Conservation (phyloP, 30 jellyfish, hydroid and myxozoan species). For the Euphysa ruthae region DNA sequence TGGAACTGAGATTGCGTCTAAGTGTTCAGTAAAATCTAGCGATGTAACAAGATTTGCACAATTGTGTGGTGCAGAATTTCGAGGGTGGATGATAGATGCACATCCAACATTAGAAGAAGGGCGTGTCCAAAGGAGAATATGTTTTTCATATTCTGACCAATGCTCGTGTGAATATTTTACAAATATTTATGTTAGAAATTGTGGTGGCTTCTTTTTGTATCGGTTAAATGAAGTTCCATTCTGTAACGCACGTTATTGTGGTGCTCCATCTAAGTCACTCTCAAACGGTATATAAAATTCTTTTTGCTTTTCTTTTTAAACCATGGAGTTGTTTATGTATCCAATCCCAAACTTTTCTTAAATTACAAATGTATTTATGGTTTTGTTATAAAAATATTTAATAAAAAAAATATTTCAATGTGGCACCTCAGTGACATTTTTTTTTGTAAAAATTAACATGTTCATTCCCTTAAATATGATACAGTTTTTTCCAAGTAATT, state of each 20-base stretch:
- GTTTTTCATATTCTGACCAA: constrained; percentile 46
- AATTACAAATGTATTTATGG: no score
- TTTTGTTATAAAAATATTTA: no score
- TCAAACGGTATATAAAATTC: constrained; percentile 13
- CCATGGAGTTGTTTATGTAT: no score
- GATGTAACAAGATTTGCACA: constrained; percentile 13
- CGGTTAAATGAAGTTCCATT: constrained; percentile 46
- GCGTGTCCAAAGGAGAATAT: constrained; percentile 43
- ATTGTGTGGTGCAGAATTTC: constrained; percentile 51
- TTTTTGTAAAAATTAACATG: no score
- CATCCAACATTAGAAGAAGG: constrained; percentile 57
- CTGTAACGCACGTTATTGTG: constrained; percentile 76
- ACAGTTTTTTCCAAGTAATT: no score
- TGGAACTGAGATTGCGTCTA: constrained; percentile 35
- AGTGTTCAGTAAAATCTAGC: constrained; percentile 18
- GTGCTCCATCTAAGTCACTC: constrained; percentile 26
- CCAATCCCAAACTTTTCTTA: no score
- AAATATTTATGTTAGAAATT: constrained; percentile 48
- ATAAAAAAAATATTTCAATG: no score
- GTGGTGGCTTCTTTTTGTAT: constrained; percentile 65
- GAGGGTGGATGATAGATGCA: constrained; percentile 55
- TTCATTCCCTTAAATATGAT: no score
- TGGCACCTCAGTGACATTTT: no score
- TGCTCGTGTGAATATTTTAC: constrained; percentile 46
- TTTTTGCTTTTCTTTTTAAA: no score